Conservation (phyloP, 2,797 vertebrate species). For the Trachurus trachurus region DNA sequence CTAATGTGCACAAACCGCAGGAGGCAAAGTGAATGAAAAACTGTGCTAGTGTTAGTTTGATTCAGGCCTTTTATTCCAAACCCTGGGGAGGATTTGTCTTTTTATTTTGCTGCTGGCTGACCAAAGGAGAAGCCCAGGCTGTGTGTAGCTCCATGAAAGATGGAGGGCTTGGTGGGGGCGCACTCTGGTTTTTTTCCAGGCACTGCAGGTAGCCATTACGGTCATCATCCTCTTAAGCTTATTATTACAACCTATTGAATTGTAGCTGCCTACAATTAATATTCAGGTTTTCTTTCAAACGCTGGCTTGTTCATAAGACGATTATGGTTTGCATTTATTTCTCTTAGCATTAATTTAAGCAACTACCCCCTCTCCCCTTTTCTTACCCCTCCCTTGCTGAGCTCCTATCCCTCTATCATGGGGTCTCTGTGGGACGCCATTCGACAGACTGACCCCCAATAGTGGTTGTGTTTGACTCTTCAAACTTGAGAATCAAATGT, state of each 20-base stretch:
- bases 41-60: constrained; percentile 89
- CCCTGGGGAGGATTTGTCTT: constrained; percentile 88
- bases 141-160: constrained; percentile 84
- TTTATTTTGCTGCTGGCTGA: constrained; percentile 68
- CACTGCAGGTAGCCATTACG: constrained; percentile 91
- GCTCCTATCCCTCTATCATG: constrained; percentile 71
- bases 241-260: constrained; percentile 79
- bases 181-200: constrained; percentile 82
- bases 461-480: constrained; percentile 92
- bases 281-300: constrained; percentile 49
- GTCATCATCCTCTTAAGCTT: constrained; percentile 78
- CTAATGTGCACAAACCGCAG: constrained; percentile 92
- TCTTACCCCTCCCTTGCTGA: constrained; percentile 61
- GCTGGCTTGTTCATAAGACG: constrained; percentile 71
- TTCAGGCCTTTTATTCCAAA: constrained; percentile 91
- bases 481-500: constrained; percentile 91
- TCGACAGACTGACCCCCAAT: constrained; percentile 91
- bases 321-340: constrained; percentile 79
- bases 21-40: constrained; percentile 91
- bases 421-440: constrained; percentile 93
- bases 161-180: constrained; percentile 83
- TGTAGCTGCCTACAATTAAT: constrained; percentile 52
- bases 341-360: constrained; percentile 77
- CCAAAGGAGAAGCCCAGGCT: constrained; percentile 63
- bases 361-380: constrained; percentile 72